Evolutionary conservation across 2,797 vertebrate genomes (phyloP).

Genomic region (Cirrhinus molitorella): DNA sequence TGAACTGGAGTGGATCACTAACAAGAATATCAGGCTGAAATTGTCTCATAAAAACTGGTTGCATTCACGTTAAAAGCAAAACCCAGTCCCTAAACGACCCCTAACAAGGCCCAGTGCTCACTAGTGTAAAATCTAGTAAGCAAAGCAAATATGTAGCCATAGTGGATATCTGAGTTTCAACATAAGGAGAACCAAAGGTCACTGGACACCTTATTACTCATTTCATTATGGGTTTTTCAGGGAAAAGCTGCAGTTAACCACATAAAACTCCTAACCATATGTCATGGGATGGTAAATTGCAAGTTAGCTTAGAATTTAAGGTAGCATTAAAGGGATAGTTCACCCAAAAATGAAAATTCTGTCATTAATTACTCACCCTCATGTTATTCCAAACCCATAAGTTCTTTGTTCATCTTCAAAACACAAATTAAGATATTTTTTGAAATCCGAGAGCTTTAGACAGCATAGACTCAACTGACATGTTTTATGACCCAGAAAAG

Average conservation of each 20-base stretch:
- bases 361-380: too few relatives aligned
- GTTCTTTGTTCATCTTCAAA: too few relatives aligned
- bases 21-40: slow-evolving; percentile 32
- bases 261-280: neutral
- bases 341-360: too few relatives aligned
- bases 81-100: slow-evolving; percentile 12
- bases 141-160: slow-evolving; percentile 28
- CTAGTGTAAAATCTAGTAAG: slow-evolving; percentile 18
- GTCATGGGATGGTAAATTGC: slow-evolving; percentile 1
- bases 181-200: slow-evolving; percentile 24
- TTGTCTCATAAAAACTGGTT: neutral
- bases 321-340: neutral
- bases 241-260: slow-evolving; percentile 15
- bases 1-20: slow-evolving; percentile 43
- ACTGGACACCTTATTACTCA: slow-evolving; percentile 3
- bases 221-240: slow-evolving; percentile 3
- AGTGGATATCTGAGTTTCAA: neutral
- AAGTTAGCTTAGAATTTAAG: neutral
- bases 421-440: too few relatives aligned
- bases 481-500: too few relatives aligned
- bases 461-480: too few relatives aligned
- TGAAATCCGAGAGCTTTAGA: too few relatives aligned
- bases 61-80: neutral
- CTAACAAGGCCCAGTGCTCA: neutral
- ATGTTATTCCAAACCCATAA: too few relatives aligned